Evolutionary conservation across 2,888 invertebrate genomes (phyloP), one percentile per base, ranked within the genome.

Genomic region (Lissonota sp.): DNA sequence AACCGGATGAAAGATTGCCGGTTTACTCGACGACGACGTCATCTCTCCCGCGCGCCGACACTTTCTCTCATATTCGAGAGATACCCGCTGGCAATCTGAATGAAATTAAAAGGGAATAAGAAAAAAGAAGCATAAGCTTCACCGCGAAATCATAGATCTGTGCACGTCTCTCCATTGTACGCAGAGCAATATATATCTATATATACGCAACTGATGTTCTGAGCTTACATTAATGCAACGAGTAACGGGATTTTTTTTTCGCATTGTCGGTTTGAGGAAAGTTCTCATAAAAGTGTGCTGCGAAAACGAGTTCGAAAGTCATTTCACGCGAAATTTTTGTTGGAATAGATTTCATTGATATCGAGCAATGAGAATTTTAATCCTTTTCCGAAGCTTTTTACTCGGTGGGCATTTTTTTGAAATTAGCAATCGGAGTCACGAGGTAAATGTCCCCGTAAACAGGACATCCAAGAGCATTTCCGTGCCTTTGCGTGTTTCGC

Each of bases 1-100:
- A 64, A 72, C 55, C 70, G 71, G 76, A 80, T 75, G 66, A 66
- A 66, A 74, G 74, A 74, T 26, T 49, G 66, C 64, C 73, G 57
- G 46, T 16, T 46, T 37, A 64, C 64, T 57, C 64, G 64, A 37
- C 58, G 64, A 66, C 57, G 72, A 73, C 72, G 63, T 73, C 72
- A 73, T 74, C 74, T 74, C 44, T 44, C 71, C n/a, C 71, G 60
- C 26, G 39, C 62, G 16, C 39, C 12, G 60, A 37, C 51, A 51
- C 69, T 70, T 62, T 67, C 77, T 49, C 63, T 6, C 14, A 46
- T 57, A 55, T 62, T 49, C n/a, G 40, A 2, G 12, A 46, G 76
- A 62, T 55, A 67, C 64, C 64, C 16, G 49, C n/a, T 26, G 53
- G 49, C 66, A 74, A 49, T 49, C 74, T 46, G 14, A 74, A 74